These are phyloP conservation scores for Drosophila insularis DNA, from an alignment of 1,140 invertebrate genomes.

Conservation along the genomic window DNA sequence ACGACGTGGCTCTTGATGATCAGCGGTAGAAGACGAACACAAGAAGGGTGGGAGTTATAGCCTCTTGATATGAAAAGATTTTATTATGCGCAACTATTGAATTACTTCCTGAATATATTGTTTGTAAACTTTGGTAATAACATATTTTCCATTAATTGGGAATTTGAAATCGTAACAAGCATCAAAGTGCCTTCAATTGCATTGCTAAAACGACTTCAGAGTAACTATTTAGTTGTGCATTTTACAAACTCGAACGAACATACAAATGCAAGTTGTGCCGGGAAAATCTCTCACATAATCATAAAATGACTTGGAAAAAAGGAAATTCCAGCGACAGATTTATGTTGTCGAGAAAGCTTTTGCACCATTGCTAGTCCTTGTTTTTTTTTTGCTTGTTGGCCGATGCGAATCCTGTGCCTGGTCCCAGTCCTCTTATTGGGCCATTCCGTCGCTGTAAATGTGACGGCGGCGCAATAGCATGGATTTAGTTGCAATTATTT, in stretches of 20 bases:
- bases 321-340: conserved; percentile 74
- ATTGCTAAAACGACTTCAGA: conserved; percentile 54
- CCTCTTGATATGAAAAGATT: not conserved
- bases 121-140: not conserved
- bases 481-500: conserved; percentile 81
- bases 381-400: conserved; percentile 20
- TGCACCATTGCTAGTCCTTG: conserved; percentile 42
- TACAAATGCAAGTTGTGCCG: conserved; percentile 56
- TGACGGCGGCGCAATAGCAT: conserved; percentile 76
- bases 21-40: not conserved
- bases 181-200: conserved; percentile 69
- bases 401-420: conserved; percentile 14
- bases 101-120: not conserved
- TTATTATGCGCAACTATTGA: not conserved
- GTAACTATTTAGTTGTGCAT: conserved; percentile 61
- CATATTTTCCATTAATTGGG: conserved; percentile 52
- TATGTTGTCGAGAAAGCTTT: conserved; percentile 77
- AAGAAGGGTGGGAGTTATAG: conserved; percentile 13
- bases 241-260: conserved; percentile 53
- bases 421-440: conserved; percentile 13
- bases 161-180: conserved; percentile 61
- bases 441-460: conserved; percentile 69
- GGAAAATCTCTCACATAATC: conserved; percentile 81
- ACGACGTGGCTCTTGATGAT: conserved; percentile 39
- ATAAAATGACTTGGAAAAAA: conserved; percentile 77